These are phyloP conservation scores for Acleris holmiana DNA, from an alignment of 2,888 invertebrate species.

Conservation along the genomic window DNA sequence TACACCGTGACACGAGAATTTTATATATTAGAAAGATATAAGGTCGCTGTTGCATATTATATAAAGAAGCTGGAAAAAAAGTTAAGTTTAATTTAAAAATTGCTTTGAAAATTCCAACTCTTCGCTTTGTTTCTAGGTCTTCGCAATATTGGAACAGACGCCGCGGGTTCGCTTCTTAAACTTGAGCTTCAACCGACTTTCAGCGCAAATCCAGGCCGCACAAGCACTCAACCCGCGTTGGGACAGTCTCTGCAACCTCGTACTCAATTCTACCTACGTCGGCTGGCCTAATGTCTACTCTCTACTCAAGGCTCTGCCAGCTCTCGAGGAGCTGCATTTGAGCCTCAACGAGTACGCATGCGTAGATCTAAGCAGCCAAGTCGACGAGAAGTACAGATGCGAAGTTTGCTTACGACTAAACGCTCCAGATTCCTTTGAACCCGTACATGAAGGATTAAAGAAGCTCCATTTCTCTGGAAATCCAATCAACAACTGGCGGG, in stretches of 20 bases:
- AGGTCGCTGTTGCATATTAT: no score
- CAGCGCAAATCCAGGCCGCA: constrained; percentile 87
- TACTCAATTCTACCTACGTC: constrained; percentile 94
- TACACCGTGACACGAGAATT: no score
- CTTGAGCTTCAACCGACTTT: constrained; percentile 94
- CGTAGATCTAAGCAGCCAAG: constrained; percentile 86
- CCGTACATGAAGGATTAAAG: constrained; percentile 87
- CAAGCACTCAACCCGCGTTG: constrained; percentile 75
- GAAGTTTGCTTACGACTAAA: constrained; percentile 72
- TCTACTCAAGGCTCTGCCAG: constrained; percentile 89
- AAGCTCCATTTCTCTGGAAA: constrained; percentile 95
- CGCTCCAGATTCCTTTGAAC: constrained; percentile 60
- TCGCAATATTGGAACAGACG: constrained; percentile 93
- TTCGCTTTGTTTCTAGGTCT: constrained; percentile 83
- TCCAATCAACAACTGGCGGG: constrained; percentile 92
- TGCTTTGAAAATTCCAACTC: constrained; percentile 39
- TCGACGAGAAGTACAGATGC: constrained; percentile 68
- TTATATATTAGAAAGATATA: no score
- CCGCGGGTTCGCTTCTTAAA: constrained; percentile 96
- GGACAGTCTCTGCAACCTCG: constrained; percentile 89
- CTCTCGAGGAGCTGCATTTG: constrained; percentile 95
- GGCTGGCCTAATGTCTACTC: constrained; percentile 93
- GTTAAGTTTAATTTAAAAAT: no score
- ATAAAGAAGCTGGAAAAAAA: no score
- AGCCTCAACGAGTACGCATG: constrained; percentile 94